phyloP scores from a whole-genome alignment of 2,888 invertebrate species.

The Dorcus parallelipipedus region DNA sequence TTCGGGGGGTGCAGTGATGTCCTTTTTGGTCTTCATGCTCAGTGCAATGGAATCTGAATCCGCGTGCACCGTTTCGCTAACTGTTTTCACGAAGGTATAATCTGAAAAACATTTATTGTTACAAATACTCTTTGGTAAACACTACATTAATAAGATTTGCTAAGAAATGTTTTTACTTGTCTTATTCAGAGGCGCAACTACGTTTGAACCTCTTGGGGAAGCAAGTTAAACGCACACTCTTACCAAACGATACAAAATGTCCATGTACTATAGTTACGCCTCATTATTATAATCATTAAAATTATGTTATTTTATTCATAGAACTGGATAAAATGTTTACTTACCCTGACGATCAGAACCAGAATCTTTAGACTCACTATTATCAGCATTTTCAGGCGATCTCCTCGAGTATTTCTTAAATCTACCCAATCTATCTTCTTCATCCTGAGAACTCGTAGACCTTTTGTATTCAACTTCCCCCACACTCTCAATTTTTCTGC shows the following conservation, averaged over 20 bases:
- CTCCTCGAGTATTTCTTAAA: slow-evolving; percentile 25
- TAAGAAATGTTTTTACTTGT: too few relatives aligned
- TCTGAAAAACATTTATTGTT: slow-evolving; percentile 10
- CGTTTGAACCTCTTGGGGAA: too few relatives aligned
- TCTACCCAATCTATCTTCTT: slow-evolving; percentile 23
- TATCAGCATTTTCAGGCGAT: slow-evolving; percentile 9
- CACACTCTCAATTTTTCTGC: slow-evolving; percentile 5
- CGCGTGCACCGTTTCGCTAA: slow-evolving; percentile 22
- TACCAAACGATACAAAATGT: too few relatives aligned
- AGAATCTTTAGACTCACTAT: slow-evolving; percentile 9
- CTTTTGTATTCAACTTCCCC: slow-evolving; percentile 11
- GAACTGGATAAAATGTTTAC: neutral
- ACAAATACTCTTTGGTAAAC: too few relatives aligned
- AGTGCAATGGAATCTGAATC: slow-evolving; percentile 17
- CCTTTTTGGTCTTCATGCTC: slow-evolving; percentile 23
- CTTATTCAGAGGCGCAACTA: too few relatives aligned
- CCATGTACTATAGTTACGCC: too few relatives aligned
- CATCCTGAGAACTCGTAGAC: slow-evolving; percentile 11
- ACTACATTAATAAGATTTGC: too few relatives aligned
- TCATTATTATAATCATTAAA: too few relatives aligned
- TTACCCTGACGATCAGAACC: neutral
- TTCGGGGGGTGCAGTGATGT: slow-evolving; percentile 43
- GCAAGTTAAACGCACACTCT: too few relatives aligned
- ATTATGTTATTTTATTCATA: too few relatives aligned
- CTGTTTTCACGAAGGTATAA: slow-evolving; percentile 19